phyloP scores from a whole-genome alignment of 2,113 vertebrate genomes.

The Phalacrocorax aristotelis region DNA sequence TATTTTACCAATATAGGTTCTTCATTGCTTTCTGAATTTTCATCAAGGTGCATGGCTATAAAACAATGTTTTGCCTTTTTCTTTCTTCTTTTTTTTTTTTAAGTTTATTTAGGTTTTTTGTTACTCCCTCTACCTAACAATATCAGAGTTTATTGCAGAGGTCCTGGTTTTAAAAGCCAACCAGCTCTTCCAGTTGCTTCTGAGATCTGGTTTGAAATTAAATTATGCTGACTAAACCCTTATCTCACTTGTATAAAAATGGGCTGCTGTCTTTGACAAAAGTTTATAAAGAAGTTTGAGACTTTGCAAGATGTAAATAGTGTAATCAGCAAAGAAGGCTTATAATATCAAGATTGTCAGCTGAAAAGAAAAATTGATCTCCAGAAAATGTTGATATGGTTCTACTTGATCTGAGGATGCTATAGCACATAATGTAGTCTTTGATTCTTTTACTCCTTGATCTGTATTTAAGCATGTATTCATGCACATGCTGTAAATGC shows the following conservation, averaged over 20 bases:
- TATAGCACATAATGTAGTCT: background rate
- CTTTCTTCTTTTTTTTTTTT: background rate
- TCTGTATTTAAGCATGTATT: background rate
- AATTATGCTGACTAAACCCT: background rate
- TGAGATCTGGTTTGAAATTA: background rate
- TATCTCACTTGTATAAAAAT: background rate
- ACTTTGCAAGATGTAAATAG: background rate
- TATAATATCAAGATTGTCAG: background rate
- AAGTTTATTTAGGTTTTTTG: background rate
- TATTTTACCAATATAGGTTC: background rate
- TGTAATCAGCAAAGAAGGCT: background rate
- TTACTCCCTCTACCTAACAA: background rate
- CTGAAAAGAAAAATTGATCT: background rate
- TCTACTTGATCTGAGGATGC: background rate
- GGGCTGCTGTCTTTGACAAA: background rate
- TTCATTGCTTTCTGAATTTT: background rate
- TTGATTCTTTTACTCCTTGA: constrained; percentile 15
- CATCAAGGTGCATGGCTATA: background rate
- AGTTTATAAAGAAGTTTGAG: background rate
- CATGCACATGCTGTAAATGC: background rate
- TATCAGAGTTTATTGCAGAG: background rate
- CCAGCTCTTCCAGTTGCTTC: background rate
- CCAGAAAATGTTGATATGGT: background rate
- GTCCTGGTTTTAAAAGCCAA: background rate
- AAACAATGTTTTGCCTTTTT: background rate